Conservation (phyloP, 30 jellyfish, hydroid and myxozoan genomes). For the Turritopsis dohrnii region DNA sequence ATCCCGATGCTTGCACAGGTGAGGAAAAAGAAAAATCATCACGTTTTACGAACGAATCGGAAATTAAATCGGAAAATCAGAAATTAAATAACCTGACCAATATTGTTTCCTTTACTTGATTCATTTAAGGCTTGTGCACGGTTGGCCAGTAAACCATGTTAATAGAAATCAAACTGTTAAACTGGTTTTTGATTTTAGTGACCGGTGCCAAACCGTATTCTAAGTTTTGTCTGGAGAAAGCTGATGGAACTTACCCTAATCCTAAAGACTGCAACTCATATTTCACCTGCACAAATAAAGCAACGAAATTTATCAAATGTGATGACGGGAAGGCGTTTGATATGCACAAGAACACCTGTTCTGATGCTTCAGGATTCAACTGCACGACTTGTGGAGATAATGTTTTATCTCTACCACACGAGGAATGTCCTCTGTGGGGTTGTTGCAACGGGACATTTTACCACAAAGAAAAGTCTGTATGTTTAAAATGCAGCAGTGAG, state of each 20-base stretch:
- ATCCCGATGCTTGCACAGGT: constrained; percentile 5
- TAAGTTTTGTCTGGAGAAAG: not conserved
- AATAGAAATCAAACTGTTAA: not conserved
- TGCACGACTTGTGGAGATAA: constrained; percentile 6
- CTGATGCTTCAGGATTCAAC: constrained; percentile 4
- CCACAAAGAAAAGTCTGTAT: not conserved
- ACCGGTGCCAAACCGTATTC: not conserved
- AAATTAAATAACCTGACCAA: too few relatives aligned
- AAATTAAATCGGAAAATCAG: too few relatives aligned
- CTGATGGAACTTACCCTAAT: not conserved
- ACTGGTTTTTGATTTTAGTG: not conserved
- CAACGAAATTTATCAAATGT: not conserved
- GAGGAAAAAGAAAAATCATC: not conserved
- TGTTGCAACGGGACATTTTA: constrained; percentile 6
- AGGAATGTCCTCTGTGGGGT: constrained; percentile 13
- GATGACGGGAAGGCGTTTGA: not conserved
- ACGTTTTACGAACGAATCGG: too few relatives aligned
- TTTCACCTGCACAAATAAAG: not conserved
- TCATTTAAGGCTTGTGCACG: too few relatives aligned
- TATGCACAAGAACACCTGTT: not conserved
- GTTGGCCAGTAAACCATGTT: too few relatives aligned
- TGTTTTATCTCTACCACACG: not conserved
- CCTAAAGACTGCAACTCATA: constrained; percentile 6
- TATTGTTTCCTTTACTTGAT: too few relatives aligned
- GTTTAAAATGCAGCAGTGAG: not conserved